Base-by-base conservation (phyloP, 2,888 invertebrate genomes). In the Dromius quadrimaculatus region DNA sequence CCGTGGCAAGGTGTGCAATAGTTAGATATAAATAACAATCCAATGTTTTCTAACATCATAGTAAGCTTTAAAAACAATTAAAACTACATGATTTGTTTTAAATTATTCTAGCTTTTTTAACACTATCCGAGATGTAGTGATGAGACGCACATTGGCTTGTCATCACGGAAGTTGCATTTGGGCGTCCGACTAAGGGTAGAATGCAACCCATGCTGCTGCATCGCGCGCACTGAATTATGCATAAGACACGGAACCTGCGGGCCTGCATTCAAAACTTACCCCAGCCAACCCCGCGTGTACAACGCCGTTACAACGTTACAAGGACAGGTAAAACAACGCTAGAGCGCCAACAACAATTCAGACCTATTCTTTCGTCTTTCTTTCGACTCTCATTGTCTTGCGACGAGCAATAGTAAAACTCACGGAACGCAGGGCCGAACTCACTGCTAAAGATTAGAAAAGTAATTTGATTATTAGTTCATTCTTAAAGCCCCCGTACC, bases 251-350 rank as follows among this genome's bases (percentile, higher is more conserved):
- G 62, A 62, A 38, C 62, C 38, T 62, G 62, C 41, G 62, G 41
- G 28, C 41, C 38, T 62, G 62, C 62, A 62, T 62, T 62, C 62
- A 62, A 62, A 62, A 62, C 62, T 62, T 62, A 36, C 20, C 34
- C 59, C 34, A 22, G 8, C 59, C 36, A 11, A 32, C 19, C 34
- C 36, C 11, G 6, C 59, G 32, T 9, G 5, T 5, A 6, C 32
- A 6, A 6, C 32, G 32, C 9, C 41, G n/a, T n/a, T n/a, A n/a
- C n/a, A n/a, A n/a, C n/a, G n/a, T n/a, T n/a, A n/a, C n/a, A 17
- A 13, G 59, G 19, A 9, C 36, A 59, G 59, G 59, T 36, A 13
- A 15, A 28, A 54, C 50, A 54, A 15, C 11, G 59, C 36, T 36
- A 13, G 22, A 28, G 28, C 50, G 28, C 2, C 11, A 47, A 36